Evolutionary conservation across 2,888 invertebrate species (phyloP), one percentile per base, ranked within the genome.

Genomic region (Myathropa florea): DNA sequence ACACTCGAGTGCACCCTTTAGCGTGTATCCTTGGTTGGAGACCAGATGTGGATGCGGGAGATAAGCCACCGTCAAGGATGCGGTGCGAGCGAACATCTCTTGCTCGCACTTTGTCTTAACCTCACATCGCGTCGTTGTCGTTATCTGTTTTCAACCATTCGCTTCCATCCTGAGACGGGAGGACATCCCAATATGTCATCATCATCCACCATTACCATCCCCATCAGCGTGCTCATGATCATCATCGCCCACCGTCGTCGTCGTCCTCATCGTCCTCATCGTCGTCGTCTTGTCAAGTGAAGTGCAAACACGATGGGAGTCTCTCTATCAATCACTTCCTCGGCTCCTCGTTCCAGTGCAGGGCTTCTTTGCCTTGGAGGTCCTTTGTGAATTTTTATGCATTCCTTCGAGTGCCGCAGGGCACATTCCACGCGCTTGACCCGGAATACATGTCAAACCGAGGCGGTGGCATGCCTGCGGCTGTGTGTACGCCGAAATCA

Each of bases 301-400:
- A 83, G 83, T 75, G 78, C 83, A 86, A 82, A 86, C 86, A 78
- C 57, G 65, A 46, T 70, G 33, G 59, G 78, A 18, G 46, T 46
- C 46, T 46, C 46, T 86, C 83, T 83, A 86, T 86, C 86, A 86
- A 86, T 86, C 86, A 83, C 68, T 82, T 78, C 53, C 61, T 72
- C 39, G 68, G 71, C 76, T 57, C 67, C 67, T 76, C 71, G 23
- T 71, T 65, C 68, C 82, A 30, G 63, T 63, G 46, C 39, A 57
- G 28, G 23, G 68, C 23, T 18, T 24, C 36, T 53, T 24, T 9
- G 36, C 46, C 63, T 46, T 46, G 30, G n/a, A 70, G 33, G 33
- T 82, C 65, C 24, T 67, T 63, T 70, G 46, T 53, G 36, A 72
- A 61, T 68, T 46, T 72, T 21, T 61, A 72, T 77, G 68, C 63